These are phyloP conservation scores for Rhinophrynus dorsalis DNA, from an alignment of 2,797 vertebrate genomes.

Conservation along the genomic window DNA sequence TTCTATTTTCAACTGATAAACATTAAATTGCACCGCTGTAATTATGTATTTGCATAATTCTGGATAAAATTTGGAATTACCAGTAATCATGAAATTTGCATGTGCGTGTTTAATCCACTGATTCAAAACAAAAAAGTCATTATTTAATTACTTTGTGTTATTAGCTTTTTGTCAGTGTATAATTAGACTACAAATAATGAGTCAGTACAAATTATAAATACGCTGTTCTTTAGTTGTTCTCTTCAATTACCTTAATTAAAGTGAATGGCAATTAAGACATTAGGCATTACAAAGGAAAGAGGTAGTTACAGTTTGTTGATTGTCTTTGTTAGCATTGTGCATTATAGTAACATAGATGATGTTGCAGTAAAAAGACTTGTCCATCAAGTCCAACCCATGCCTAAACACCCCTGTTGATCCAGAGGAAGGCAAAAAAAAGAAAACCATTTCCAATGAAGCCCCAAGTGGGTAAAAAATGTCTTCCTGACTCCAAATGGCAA, in stretches of 20 bases:
- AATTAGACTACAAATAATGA: constrained; percentile 31
- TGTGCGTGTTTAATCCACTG: constrained; percentile 11
- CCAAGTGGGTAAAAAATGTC: no score
- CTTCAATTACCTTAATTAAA: constrained; percentile 29
- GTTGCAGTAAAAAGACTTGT: no score
- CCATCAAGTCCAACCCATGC: no score
- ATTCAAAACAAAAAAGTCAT: constrained; percentile 23
- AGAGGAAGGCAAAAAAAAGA: no score
- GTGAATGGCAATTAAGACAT: constrained; percentile 23
- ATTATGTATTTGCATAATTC: constrained; percentile 41
- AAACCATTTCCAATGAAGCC: no score
- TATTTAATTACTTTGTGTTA: constrained; percentile 35
- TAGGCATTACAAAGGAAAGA: constrained; percentile 1
- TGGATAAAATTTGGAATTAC: constrained; percentile 28
- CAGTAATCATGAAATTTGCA: constrained; percentile 27
- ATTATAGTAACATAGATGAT: no score
- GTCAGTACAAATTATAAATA: constrained; percentile 5
- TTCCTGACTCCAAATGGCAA: no score
- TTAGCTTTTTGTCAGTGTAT: constrained; percentile 34
- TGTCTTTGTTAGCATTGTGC: neutral
- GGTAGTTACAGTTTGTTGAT: neutral
- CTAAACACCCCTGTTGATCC: no score
- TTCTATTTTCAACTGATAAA: constrained; percentile 13
- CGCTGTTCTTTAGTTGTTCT: constrained; percentile 19
- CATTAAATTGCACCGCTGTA: constrained; percentile 26